Evolutionary conservation across 2,113 vertebrate species (phyloP), one percentile per base, ranked within the genome.

Genomic region (Hippoglossus stenolepis): DNA sequence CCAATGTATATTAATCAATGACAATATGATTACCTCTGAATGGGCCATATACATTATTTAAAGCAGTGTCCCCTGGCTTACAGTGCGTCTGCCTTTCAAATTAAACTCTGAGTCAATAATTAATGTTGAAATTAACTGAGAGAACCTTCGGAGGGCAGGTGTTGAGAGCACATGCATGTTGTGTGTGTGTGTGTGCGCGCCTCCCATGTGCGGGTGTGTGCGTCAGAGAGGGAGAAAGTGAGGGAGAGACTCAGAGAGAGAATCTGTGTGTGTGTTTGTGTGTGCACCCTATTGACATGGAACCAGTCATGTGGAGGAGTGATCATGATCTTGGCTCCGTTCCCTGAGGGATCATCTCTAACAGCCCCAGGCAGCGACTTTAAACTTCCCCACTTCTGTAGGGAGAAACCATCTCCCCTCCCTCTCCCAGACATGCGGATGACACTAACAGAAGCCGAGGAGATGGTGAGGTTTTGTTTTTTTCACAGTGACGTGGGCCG

Each of bases 1-100:
- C 94, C 93, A 91, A 94, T 95, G 92, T 96, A 95, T 96, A 95
- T 92, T 96, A 97, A 97, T 98, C 97, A 96, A 97, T 96, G 96
- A 95, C 96, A 96, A 96, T 96, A 95, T 96, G 96, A 97, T 97
- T 98, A 97, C 87, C 94, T 93, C 90, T 89, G 91, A 93, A 93
- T 92, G 90, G 91, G 88, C 89, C 38, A 59, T 91, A 94, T 95
- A 90, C 91, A 94, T 94, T 92, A 94, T 94, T 95, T 91, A 94
- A 94, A 88, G 81, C 90, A 78, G 77, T 69, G 92, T 91, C 92
- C 91, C 89, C 73, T 92, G 91, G 90, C 92, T 93, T 93, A 91
- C 88, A 90, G 84, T 92, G 78, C 61, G 86, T 89, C 92, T 93
- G 91, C 90, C 92, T 94, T 94, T 94, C 87, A 94, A 94, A 94